Conservation (phyloP, 2,888 invertebrate genomes). For the Tortrix viridana region DNA sequence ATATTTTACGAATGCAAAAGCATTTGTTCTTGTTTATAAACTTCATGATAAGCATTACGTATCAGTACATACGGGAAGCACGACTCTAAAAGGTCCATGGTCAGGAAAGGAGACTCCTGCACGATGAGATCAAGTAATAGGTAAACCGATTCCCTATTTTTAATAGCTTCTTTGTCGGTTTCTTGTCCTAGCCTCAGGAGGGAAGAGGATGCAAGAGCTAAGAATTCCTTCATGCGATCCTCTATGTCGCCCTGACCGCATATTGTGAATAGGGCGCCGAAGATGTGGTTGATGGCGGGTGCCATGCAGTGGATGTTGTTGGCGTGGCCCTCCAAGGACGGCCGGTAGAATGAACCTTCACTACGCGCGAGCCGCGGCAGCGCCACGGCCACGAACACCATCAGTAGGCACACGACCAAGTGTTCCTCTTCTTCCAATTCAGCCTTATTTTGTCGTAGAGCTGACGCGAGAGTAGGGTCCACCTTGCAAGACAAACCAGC, state of each 20-base stretch:
- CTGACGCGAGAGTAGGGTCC: conserved; percentile 96
- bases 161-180: conserved; percentile 96
- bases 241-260: conserved; percentile 98
- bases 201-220: conserved; percentile 97
- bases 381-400: conserved; percentile 99
- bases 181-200: conserved; percentile 97
- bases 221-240: conserved; percentile 98
- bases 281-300: conserved; percentile 97
- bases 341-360: conserved; percentile 94
- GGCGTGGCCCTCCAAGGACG: conserved; percentile 96
- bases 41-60: conserved; percentile 98
- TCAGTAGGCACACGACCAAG: conserved; percentile 95
- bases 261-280: conserved; percentile 98
- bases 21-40: conserved; percentile 94
- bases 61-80: conserved; percentile 99
- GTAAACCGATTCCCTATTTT: conserved; percentile 98
- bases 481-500: conserved; percentile 97
- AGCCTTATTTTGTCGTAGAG: conserved; percentile 94
- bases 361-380: conserved; percentile 96
- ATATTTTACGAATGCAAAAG: conserved; percentile 73
- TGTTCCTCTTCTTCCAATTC: conserved; percentile 97
- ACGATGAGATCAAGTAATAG: conserved; percentile 98
- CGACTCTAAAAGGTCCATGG: conserved; percentile 99
- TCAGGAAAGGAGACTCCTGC: conserved; percentile 98
- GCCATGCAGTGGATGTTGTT: conserved; percentile 99